Conservation (phyloP, 2,888 invertebrate species). For the Euplagia quadripunctaria region DNA sequence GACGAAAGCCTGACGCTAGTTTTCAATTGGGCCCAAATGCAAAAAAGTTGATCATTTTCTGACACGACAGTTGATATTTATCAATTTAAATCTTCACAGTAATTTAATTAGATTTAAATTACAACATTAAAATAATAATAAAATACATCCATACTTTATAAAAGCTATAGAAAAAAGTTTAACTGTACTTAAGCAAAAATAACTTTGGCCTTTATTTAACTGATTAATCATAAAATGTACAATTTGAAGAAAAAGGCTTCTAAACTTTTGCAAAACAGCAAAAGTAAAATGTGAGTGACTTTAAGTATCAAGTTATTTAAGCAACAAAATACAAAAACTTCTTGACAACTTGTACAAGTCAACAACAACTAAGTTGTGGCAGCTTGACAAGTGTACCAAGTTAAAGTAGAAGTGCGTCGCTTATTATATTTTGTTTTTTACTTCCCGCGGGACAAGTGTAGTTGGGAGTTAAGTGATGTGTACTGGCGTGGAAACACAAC, state of each 20-base stretch:
- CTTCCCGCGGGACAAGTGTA: background rate
- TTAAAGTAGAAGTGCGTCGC: background rate
- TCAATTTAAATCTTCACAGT: too few species aligned
- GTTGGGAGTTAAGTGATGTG: conserved; percentile 6
- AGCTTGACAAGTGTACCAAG: conserved; percentile 16
- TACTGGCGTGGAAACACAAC: background rate
- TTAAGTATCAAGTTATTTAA: background rate
- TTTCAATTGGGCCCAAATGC: too few species aligned
- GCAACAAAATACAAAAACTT: conserved; percentile 7
- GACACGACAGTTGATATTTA: too few species aligned
- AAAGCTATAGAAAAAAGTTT: too few species aligned
- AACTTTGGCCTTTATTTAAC: background rate
- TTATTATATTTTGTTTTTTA: conserved; percentile 8
- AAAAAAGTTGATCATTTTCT: too few species aligned
- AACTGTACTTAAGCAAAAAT: too few species aligned
- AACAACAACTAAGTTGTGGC: conserved; percentile 17
- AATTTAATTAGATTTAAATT: too few species aligned
- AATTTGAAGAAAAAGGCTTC: too few species aligned
- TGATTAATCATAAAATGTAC: background rate
- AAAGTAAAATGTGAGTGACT: background rate
- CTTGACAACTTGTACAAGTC: conserved; percentile 11
- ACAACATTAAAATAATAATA: too few species aligned
- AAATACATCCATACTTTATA: too few species aligned
- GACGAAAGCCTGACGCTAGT: too few species aligned
- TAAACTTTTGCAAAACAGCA: background rate